phyloP scores from a whole-genome alignment of 2,888 invertebrate species.

The Schizaphis graminum region DNA sequence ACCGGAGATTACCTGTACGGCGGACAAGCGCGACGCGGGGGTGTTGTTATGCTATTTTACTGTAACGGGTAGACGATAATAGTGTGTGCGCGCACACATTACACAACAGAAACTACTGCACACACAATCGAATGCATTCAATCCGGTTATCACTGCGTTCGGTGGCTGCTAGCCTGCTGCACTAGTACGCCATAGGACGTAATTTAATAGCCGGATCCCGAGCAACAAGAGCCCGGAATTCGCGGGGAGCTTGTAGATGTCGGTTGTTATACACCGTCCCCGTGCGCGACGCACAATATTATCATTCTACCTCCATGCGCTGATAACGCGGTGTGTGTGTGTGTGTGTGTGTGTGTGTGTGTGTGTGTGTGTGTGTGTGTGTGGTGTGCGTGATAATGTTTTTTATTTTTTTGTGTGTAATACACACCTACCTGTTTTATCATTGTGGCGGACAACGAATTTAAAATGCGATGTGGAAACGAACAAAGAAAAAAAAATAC shows the following conservation, averaged over 20 bases:
- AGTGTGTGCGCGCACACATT: background rate
- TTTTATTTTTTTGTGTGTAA: background rate
- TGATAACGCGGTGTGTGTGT: background rate
- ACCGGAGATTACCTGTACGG: background rate
- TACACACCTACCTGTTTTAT: background rate
- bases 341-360: background rate
- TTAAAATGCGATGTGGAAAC: background rate
- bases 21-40: background rate
- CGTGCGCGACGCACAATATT: background rate
- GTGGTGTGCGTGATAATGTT: background rate
- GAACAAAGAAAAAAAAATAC: background rate
- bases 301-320: background rate
- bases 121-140: constrained; percentile 11
- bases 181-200: background rate
- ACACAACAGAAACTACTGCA: background rate
- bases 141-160: background rate
- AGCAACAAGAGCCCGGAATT: constrained; percentile 2
- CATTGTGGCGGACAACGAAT: background rate
- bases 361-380: background rate
- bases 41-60: background rate
- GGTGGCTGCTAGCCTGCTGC: too few relatives aligned
- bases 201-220: background rate
- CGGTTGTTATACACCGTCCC: background rate
- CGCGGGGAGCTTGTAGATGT: background rate
- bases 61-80: background rate